phyloP scores from a whole-genome alignment of 2,888 invertebrate species.

The Aspidapion aeneum region DNA sequence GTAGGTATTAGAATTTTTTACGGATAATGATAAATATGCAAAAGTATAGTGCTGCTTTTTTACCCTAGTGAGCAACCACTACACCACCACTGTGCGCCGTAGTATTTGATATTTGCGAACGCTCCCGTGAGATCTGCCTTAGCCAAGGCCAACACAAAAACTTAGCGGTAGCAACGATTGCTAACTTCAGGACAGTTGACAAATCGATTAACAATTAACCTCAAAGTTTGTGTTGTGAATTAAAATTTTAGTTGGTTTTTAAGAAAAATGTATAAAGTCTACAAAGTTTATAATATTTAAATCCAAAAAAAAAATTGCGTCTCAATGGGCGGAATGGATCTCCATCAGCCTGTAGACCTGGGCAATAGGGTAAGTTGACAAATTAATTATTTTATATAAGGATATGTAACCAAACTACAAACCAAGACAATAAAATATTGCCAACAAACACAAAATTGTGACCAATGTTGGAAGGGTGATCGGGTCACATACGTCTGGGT shows the following conservation, averaged over 20 bases:
- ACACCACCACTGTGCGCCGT: no score
- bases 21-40: no score
- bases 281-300: not conserved
- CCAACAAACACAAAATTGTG: no score
- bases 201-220: not conserved
- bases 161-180: not conserved
- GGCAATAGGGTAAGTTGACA: slow-evolving; percentile 49
- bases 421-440: slow-evolving; percentile 29
- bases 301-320: not conserved
- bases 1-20: no score
- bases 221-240: not conserved
- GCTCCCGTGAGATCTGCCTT: no score
- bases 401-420: slow-evolving; percentile 2
- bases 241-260: not conserved
- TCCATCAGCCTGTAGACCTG: slow-evolving; percentile 53
- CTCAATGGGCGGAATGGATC: slow-evolving; percentile 38
- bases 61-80: no score
- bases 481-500: no score
- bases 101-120: no score
- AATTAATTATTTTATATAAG: slow-evolving; percentile 18
- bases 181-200: not conserved
- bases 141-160: no score
- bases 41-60: no score
- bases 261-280: not conserved
- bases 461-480: no score